These are phyloP conservation scores for Trachelus stipa DNA, from an alignment of 2,888 invertebrate species.

Conservation along the genomic window DNA sequence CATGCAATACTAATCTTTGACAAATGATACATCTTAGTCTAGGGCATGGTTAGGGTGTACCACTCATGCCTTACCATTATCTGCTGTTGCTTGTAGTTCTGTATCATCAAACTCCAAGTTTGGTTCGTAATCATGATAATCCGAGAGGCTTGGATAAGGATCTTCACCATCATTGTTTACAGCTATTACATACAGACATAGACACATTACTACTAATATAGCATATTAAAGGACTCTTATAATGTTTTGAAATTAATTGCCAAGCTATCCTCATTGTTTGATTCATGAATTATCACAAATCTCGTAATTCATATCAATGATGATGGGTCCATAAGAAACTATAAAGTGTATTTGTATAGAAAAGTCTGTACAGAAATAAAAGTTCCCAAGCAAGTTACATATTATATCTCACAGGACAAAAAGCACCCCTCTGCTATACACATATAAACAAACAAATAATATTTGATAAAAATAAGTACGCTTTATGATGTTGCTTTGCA, in stretches of 20 bases:
- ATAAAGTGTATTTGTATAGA: not conserved
- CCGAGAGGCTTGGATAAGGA: slow-evolving; percentile 87
- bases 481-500: not conserved
- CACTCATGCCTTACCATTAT: slow-evolving; percentile 72
- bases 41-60: not conserved
- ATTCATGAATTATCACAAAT: not conserved
- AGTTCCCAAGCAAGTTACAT: not conserved
- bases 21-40: not conserved
- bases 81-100: slow-evolving; percentile 79
- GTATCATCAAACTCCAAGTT: slow-evolving; percentile 97
- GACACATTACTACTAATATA: slow-evolving; percentile 14
- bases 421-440: not conserved
- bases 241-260: not conserved
- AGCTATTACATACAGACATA: slow-evolving; percentile 38
- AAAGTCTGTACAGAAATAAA: not conserved
- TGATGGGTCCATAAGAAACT: not conserved
- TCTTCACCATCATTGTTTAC: slow-evolving; percentile 75
- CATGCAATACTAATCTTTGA: not conserved
- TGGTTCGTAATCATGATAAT: slow-evolving; percentile 94
- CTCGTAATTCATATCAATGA: not conserved
- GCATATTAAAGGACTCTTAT: not conserved
- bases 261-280: not conserved
- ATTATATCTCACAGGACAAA: not conserved
- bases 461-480: not conserved
- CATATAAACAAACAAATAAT: not conserved